Base-by-base conservation (phyloP, 2,888 invertebrate genomes). In the Bugula neritina region DNA sequence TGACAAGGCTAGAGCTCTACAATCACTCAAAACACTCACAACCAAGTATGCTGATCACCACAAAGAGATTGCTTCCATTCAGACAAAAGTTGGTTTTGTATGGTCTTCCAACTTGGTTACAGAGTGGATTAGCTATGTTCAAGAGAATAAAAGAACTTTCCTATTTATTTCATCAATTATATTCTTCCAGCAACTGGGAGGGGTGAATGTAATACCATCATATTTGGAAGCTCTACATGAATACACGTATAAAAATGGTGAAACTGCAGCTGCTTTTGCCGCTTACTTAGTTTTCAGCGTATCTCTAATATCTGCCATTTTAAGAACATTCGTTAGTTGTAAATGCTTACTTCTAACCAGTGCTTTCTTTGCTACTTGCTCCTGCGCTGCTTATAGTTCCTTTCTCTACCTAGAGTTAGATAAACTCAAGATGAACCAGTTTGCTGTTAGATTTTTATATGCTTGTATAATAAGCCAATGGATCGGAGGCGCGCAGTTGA, bases 101-200 rank as follows among this genome's bases (percentile, higher is more conserved):
- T n/a, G n/a, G n/a, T n/a, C n/a, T n/a, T n/a, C n/a, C n/a, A n/a
- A n/a, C n/a, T n/a, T n/a, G n/a, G n/a, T n/a, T n/a, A n/a, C n/a
- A n/a, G n/a, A n/a, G n/a, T n/a, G n/a, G n/a, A n/a, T n/a, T n/a
- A n/a, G n/a, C n/a, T n/a, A n/a, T n/a, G n/a, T n/a, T n/a, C n/a
- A n/a, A n/a, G n/a, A n/a, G n/a, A n/a, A n/a, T n/a, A n/a, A n/a
- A n/a, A n/a, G n/a, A n/a, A n/a, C n/a, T n/a, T n/a, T n/a, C n/a
- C n/a, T n/a, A n/a, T n/a, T n/a, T n/a, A n/a, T n/a, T n/a, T n/a
- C n/a, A n/a, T n/a, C n/a, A n/a, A n/a, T 57, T 10, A n/a, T 57
- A 21, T 5, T 57, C 57, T 25, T 57, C 3, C 57, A 57, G 57
- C 57, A 57, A 57, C 17, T 57, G 57, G 57, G 57, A 21, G 57